Conservation (phyloP, 2,888 invertebrate genomes). For the Ditula angustiorana region DNA sequence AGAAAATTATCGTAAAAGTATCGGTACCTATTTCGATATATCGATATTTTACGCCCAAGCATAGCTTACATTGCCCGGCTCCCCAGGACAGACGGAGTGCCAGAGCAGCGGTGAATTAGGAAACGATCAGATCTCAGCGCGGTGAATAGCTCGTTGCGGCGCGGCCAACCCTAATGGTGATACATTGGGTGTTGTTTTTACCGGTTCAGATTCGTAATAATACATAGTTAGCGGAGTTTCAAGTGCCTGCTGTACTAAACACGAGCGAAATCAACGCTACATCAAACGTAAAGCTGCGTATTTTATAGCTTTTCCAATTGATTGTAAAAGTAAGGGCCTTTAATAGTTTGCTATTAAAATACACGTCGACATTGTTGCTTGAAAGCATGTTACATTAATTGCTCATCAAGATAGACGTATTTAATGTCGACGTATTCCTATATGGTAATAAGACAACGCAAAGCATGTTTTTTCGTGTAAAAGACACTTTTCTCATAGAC, state of each 20-base stretch:
- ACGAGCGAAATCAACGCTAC: background rate
- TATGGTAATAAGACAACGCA: too few relatives aligned
- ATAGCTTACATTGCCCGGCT: slow-evolving; percentile 4
- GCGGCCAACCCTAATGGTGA: slow-evolving; percentile 32
- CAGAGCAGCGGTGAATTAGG: slow-evolving; percentile 27
- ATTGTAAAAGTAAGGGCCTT: slow-evolving; percentile 3
- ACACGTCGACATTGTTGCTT: slow-evolving; percentile 1
- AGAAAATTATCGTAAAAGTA: too few relatives aligned
- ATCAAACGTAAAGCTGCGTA: background rate
- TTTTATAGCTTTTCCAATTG: slow-evolving; percentile 5
- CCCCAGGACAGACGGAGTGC: slow-evolving; percentile 5
- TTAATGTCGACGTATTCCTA: too few relatives aligned
- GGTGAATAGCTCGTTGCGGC: slow-evolving; percentile 28
- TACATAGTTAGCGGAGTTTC: too few relatives aligned
- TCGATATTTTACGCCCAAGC: too few relatives aligned
- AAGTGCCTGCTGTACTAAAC: background rate
- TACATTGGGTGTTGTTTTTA: slow-evolving; percentile 31
- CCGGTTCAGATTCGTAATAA: slow-evolving; percentile 12
- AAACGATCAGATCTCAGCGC: slow-evolving; percentile 24
- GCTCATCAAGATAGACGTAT: background rate
- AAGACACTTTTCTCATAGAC: too few relatives aligned
- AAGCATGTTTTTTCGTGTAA: too few relatives aligned
- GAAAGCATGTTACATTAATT: background rate
- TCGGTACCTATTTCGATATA: too few relatives aligned
- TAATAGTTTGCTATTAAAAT: slow-evolving; percentile 1